Evolutionary conservation across 2,113 vertebrate species (phyloP).

Genomic region (Pluvianellus socialis): DNA sequence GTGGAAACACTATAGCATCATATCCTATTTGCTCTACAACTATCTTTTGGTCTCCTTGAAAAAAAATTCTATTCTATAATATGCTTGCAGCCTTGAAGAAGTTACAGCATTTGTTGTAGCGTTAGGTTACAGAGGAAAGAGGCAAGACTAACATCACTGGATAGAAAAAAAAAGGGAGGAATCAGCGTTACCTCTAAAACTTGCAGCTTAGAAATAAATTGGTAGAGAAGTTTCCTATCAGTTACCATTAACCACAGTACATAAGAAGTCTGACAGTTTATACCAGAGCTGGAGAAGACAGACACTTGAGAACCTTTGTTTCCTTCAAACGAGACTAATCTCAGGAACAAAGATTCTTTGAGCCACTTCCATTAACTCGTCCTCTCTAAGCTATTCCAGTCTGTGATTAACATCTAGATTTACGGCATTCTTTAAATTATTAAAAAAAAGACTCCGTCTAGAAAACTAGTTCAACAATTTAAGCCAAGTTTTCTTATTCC

Average conservation of each 20-base stretch:
- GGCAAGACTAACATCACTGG: neutral
- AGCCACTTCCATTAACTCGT: neutral
- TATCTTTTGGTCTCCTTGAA: neutral
- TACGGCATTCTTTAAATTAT: neutral
- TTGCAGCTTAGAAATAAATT: neutral
- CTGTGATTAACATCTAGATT: neutral
- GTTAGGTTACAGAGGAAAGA: neutral
- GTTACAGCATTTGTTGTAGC: fast-evolving
- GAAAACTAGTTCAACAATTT: neutral
- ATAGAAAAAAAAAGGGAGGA: neutral
- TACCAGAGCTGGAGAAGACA: neutral
- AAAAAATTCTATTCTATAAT: neutral
- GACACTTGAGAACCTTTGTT: neutral
- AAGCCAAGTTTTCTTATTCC: neutral
- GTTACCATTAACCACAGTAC: slow-evolving; percentile 58
- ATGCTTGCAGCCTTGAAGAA: neutral
- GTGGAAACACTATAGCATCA: neutral
- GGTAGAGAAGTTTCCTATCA: slow-evolving; percentile 38
- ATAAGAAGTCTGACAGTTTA: neutral
- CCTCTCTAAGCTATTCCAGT: neutral
- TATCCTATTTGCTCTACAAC: neutral
- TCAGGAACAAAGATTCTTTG: neutral
- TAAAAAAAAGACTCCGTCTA: neutral
- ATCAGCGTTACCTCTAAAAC: neutral
- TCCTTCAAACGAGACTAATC: neutral